Percentiles rank a stretch among this genome's conserved stretches.
Evolutionary conservation across 2,113 vertebrate genomes (phyloP).

Genomic region (Bubo scandiacus): DNA sequence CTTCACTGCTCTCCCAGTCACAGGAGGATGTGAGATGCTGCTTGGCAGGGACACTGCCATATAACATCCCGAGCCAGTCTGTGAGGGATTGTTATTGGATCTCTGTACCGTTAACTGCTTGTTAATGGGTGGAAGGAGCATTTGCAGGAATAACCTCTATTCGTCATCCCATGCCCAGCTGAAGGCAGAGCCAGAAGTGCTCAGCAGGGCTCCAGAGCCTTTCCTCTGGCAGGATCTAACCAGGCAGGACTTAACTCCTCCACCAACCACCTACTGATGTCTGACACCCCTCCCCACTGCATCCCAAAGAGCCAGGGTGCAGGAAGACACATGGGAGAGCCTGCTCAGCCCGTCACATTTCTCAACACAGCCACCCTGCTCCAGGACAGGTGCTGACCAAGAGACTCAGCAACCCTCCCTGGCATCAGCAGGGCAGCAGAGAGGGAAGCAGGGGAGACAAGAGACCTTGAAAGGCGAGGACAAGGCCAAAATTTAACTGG

Average conservation of each 20-base stretch:
- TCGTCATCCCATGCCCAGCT: neutral
- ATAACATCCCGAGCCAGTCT: neutral
- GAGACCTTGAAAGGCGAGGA: neutral
- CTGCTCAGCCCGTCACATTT: accelerated
- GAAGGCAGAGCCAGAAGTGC: neutral
- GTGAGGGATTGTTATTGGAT: constrained; percentile 14
- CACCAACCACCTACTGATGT: neutral
- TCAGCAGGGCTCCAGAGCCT: neutral
- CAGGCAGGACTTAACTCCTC: neutral
- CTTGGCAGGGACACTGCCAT: neutral
- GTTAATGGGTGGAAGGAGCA: constrained; percentile 14
- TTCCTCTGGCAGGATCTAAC: neutral
- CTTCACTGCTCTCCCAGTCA: neutral
- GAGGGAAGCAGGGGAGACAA: neutral
- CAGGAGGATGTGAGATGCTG: neutral
- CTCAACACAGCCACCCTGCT: neutral
- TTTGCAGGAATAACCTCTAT: constrained; percentile 34
- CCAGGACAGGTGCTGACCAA: neutral
- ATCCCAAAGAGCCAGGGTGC: neutral
- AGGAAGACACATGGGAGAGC: neutral
- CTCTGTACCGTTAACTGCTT: constrained; percentile 6
- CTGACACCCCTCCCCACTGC: neutral
- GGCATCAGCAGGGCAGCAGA: neutral
- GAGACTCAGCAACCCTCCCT: neutral
- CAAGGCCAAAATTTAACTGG: neutral